phyloP scores from a whole-genome alignment of 2,888 invertebrate species.

The Chironomus tentans region DNA sequence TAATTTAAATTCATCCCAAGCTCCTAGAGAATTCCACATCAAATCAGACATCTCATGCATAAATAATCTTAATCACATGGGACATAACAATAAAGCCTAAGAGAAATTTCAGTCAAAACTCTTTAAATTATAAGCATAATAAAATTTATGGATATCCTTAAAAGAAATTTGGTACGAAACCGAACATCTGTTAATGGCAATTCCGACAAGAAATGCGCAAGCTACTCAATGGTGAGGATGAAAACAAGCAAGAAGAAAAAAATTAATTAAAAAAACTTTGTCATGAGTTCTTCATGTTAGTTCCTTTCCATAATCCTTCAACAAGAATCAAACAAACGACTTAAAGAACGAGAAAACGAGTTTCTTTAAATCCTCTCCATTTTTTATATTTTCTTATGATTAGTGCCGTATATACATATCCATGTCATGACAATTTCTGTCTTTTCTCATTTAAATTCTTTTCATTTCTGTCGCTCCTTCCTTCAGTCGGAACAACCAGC shows the following conservation, averaged over 20 bases:
- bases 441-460: constrained; percentile 7
- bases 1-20: no score
- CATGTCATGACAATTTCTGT: not conserved
- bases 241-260: not conserved
- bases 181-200: not conserved
- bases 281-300: not conserved
- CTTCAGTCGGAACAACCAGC: not conserved
- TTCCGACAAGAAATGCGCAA: not conserved
- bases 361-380: not conserved
- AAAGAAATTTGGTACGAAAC: not conserved
- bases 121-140: no score
- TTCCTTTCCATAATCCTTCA: not conserved
- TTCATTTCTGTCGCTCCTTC: not conserved
- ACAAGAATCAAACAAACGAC: not conserved
- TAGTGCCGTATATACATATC: not conserved
- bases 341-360: not conserved
- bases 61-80: no score
- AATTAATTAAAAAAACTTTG: not conserved
- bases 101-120: no score
- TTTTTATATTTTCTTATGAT: no score
- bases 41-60: no score
- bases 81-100: no score
- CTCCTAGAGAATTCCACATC: no score
- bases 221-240: not conserved
- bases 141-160: no score